Percentiles rank a stretch among this genome's conserved stretches.
Conservation (phyloP, 1,140 invertebrate genomes). For the Dolichoris vasculosae region DNA sequence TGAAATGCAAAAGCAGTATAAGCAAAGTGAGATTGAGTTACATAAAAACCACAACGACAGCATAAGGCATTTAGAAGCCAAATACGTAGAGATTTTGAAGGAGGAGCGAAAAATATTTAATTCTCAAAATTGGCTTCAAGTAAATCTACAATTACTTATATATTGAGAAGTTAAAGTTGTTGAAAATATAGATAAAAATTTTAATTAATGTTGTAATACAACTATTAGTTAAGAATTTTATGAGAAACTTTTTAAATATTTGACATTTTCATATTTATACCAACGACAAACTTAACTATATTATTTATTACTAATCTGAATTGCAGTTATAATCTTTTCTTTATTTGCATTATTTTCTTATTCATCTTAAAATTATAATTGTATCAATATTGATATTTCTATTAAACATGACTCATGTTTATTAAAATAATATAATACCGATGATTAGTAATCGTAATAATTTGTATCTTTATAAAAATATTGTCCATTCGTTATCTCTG, state of each 20-base stretch:
- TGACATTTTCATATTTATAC: no score
- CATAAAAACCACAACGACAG: constrained; percentile 49
- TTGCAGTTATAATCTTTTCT: no score
- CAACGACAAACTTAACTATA: no score
- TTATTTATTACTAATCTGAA: no score
- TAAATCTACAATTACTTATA: constrained; percentile 10
- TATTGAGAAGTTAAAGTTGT: neutral
- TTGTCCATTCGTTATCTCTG: neutral
- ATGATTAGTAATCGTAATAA: no score
- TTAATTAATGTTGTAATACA: neutral
- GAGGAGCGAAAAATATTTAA: constrained; percentile 16
- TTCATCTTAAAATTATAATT: no score
- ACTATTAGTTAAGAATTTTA: no score
- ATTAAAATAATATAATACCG: no score
- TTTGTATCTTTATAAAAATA: neutral
- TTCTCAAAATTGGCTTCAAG: constrained; percentile 43
- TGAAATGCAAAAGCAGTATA: constrained; percentile 46
- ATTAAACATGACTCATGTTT: no score
- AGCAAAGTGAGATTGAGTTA: constrained; percentile 34
- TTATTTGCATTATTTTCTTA: no score
- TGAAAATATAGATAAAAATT: neutral
- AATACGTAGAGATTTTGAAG: constrained; percentile 36
- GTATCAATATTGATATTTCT: no score
- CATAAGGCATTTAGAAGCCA: constrained; percentile 45
- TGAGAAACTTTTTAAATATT: no score